Evolutionary conservation across 37 sponge, comb jelly and placozoan genomes (phyloP), one percentile per base, ranked within the genome.

Genomic region (Axinella damicornis): DNA sequence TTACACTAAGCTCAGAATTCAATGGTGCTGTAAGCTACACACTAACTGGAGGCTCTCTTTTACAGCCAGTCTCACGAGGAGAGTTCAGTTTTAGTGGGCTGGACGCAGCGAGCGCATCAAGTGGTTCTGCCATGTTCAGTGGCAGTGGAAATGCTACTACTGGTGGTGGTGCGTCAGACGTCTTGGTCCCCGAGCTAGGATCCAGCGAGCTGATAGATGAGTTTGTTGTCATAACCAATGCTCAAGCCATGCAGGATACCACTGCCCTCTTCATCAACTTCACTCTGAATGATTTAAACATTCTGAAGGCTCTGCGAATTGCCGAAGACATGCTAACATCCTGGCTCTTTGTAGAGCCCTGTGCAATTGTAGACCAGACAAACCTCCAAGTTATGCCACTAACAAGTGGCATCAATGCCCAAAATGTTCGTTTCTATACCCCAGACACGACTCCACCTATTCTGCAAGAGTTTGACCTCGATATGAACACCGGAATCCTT

Each of bases 201-300:
- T 66, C 66, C 0, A 27, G 52, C 6, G 60, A 53, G 5, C 27
- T 63, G 1, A 74, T 90, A 57, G 90, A 93, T 58, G 40, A 78
- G 39, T 93, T 82, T 77, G 57, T 80, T 30, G 83, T 81, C 19
- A 24, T 88, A 2, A 68, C 80, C 2, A 74, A 81, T 46, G 9
- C 25, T 2, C 52, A 76, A 52, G 86, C 86, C 37, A 76, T 33
- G 15, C 71, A 70, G 11, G 94, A 93, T 65, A 62, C 86, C 65
- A 91, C 97, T 37, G 91, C 78, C 11, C 55, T 93, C 35, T 86
- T 85, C 53, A 73, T 93, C 59, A 89, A 89, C 37, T 55, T 92
- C 36, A 91, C 93, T 18, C 82, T 86, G 5, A 24, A 36, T 64
- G 95, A 95, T 66, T 76, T 95, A 34, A 95, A 95, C 56, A 52